Evolutionary conservation across 2,113 vertebrate genomes (phyloP).

Genomic region (Tyrannus savana): DNA sequence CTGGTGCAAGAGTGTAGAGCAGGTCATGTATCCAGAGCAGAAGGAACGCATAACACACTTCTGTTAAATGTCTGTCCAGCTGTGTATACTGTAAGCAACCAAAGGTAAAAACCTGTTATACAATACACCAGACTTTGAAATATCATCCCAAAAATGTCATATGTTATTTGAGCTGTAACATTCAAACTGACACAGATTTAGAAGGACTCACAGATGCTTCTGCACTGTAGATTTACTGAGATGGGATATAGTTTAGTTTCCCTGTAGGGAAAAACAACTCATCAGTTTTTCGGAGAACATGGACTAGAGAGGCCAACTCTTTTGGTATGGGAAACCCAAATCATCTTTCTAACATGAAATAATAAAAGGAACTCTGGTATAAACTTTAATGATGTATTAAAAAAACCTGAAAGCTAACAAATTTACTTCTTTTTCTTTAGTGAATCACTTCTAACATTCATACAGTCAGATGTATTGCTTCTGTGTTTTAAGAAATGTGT

Average conservation of each 20-base stretch:
- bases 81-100: background rate
- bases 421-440: background rate
- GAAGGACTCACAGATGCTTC: background rate
- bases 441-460: background rate
- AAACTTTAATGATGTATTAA: background rate
- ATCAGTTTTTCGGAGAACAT: background rate
- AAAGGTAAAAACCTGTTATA: background rate
- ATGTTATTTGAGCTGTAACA: background rate
- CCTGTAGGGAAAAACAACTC: background rate
- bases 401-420: background rate
- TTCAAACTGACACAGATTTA: background rate
- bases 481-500: background rate
- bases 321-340: background rate
- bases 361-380: background rate
- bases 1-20: background rate
- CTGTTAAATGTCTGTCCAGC: background rate
- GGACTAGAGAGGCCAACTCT: background rate
- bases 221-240: background rate
- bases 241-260: background rate
- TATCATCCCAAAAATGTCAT: background rate
- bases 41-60: background rate
- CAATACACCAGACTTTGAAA: background rate
- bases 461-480: background rate
- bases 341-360: background rate
- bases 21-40: background rate